phyloP scores from a whole-genome alignment of 2,888 invertebrate genomes.

The Vanessa cardui region DNA sequence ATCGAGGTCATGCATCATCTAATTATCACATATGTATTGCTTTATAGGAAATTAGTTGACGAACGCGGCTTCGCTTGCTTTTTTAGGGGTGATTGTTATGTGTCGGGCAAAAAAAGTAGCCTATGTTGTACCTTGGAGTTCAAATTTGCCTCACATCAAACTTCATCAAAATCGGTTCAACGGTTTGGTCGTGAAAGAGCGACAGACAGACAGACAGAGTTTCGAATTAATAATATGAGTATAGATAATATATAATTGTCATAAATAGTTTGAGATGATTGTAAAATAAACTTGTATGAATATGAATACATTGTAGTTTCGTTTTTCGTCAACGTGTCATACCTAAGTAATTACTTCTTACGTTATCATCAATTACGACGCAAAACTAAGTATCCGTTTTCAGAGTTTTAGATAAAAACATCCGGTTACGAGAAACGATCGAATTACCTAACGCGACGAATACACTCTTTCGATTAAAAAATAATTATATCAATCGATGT shows the following conservation, averaged over 20 bases:
- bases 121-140: too few relatives aligned
- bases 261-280: not conserved
- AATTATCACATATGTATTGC: too few relatives aligned
- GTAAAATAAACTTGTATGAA: not conserved
- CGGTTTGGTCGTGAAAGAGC: too few relatives aligned
- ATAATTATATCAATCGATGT: too few relatives aligned
- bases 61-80: too few relatives aligned
- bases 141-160: too few relatives aligned
- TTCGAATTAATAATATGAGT: not conserved
- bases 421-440: constrained; percentile 35
- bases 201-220: too few relatives aligned
- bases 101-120: too few relatives aligned
- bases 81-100: too few relatives aligned
- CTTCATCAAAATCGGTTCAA: too few relatives aligned
- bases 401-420: constrained; percentile 37
- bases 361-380: constrained; percentile 24
- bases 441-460: constrained; percentile 22
- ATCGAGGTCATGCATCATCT: not conserved
- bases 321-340: constrained; percentile 24
- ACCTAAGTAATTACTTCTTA: constrained; percentile 23
- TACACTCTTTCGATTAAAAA: not conserved
- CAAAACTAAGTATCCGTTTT: constrained; percentile 36
- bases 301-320: constrained; percentile 4
- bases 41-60: too few relatives aligned
- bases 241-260: not conserved